A percentile compares a stretch with the other conserved stretches of the same genome.
Conservation (phyloP, 2,113 vertebrate genomes). For the Epinephelus cyanopodus region DNA sequence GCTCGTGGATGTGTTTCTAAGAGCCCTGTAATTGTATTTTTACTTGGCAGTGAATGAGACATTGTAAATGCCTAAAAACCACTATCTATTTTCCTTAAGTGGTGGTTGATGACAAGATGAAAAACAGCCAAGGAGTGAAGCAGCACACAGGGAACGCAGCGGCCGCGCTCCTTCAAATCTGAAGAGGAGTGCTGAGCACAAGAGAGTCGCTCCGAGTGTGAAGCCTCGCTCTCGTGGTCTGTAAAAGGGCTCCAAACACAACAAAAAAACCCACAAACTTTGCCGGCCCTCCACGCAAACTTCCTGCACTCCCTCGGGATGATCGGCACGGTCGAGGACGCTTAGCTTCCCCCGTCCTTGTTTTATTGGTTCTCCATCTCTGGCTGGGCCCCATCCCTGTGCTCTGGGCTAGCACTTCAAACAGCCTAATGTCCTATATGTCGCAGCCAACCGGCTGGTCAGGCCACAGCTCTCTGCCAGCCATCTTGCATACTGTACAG, state of each 20-base stretch:
- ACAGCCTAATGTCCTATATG: slow-evolving; percentile 67
- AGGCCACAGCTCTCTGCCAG: slow-evolving; percentile 65
- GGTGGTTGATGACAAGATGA: slow-evolving; percentile 63
- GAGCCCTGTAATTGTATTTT: slow-evolving; percentile 49
- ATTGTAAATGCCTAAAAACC: slow-evolving; percentile 36
- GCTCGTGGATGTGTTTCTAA: slow-evolving; percentile 30
- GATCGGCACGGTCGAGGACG: slow-evolving; percentile 44
- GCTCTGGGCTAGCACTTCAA: slow-evolving; percentile 75
- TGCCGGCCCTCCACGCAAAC: slow-evolving; percentile 53
- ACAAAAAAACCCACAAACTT: slow-evolving; percentile 33
- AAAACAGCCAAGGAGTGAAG: slow-evolving; percentile 61
- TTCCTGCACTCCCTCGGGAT: slow-evolving; percentile 24
- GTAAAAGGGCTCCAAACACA: slow-evolving; percentile 17
- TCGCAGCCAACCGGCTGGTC: slow-evolving; percentile 66
- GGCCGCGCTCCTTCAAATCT: slow-evolving; percentile 57
- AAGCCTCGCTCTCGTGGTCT: slow-evolving; percentile 30
- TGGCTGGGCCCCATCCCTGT: slow-evolving; percentile 49
- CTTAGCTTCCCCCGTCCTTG: slow-evolving; percentile 38
- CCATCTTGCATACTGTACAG: slow-evolving; percentile 60
- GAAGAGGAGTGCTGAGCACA: slow-evolving; percentile 54
- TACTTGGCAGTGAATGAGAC: slow-evolving; percentile 52
- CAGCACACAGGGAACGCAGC: slow-evolving; percentile 30
- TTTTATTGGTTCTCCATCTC: slow-evolving; percentile 40
- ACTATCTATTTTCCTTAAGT: slow-evolving; percentile 65
- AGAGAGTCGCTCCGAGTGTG: slow-evolving; percentile 20